Base-by-base conservation (phyloP, 2,113 vertebrate genomes). In the Panurus biarmicus region DNA sequence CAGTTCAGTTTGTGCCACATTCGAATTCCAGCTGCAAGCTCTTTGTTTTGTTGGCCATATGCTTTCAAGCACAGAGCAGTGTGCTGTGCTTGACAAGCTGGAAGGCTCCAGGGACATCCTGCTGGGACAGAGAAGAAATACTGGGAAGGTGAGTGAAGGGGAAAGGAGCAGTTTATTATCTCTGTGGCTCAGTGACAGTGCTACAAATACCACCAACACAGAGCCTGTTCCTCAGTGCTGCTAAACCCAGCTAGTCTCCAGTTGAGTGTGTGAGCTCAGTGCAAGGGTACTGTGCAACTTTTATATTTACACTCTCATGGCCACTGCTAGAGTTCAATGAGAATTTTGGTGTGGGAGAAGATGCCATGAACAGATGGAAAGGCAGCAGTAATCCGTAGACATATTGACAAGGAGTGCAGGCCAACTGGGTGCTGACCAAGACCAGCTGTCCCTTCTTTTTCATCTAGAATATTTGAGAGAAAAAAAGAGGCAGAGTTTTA, bases 381-480 rank as follows among this genome's bases (percentile, higher is more conserved):
- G 87, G 57, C 87, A 91, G 93, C 89, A 92, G 87, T 92, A 87
- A 79, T 74, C 61, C 4, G 1, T 50, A 87, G 74, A 69, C 77
- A 78, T 78, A 93, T 58, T 92, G 91, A 93, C 2, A 7, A 78
- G 33, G 70, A 22, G 11, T 11, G 33, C 82, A 66, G 79, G 79
- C 92, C 95, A 96, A 86, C 78, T 80, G 92, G 79, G 94, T 83
- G 79, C 56, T 90, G 92, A 90, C 92, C 82, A 93, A 91, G 87
- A 71, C 71, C 93, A 90, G 92, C 90, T 96, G 92, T 95, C 92
- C 75, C 54, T 76, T 88, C 42, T 80, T 35, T 64, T 56, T 73
- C 25, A 35, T 73, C 82, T 80, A 62, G n/a, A 61, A 45, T 85
- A 35, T 69, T 61, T 5, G 4, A 81, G 50, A 91, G 36, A 53